Conservation (phyloP, 2,888 invertebrate genomes). For the Apodemia zela region DNA sequence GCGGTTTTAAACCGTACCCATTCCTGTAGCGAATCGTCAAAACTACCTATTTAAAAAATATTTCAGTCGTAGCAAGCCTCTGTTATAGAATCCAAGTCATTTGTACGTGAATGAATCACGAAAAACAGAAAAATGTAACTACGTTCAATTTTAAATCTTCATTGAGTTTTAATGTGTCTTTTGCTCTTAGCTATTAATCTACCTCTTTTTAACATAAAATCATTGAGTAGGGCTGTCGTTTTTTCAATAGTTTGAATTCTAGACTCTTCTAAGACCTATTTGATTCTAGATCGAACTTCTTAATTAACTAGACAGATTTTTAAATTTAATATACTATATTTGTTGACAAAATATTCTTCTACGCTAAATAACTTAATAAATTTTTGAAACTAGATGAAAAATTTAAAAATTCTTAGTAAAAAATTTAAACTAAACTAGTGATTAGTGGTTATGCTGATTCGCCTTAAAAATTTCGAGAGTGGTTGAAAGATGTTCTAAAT, state of each 20-base stretch:
- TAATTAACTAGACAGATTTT: conserved; percentile 53
- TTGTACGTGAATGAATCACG: not conserved
- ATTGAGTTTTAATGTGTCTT: not conserved
- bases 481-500: conserved; percentile 38
- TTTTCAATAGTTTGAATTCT: conserved; percentile 57
- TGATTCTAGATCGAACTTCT: conserved; percentile 47
- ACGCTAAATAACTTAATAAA: conserved; percentile 70
- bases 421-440: conserved; percentile 47
- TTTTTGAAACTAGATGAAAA: conserved; percentile 57
- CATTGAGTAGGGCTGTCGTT: conserved; percentile 54
- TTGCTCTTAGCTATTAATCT: conserved; percentile 5
- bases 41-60: no score
- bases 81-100: no score
- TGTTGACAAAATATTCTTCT: conserved; percentile 75
- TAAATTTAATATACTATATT: conserved; percentile 59
- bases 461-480: conserved; percentile 55
- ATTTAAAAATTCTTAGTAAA: conserved; percentile 64
- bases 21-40: no score
- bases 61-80: no score
- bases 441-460: conserved; percentile 54
- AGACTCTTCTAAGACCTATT: conserved; percentile 54
- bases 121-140: not conserved
- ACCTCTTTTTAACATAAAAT: conserved; percentile 6
- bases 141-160: not conserved
- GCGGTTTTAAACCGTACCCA: no score